These are phyloP conservation scores for Schlechtendalia chinensis DNA, from an alignment of 1,140 invertebrate species.

Conservation along the genomic window DNA sequence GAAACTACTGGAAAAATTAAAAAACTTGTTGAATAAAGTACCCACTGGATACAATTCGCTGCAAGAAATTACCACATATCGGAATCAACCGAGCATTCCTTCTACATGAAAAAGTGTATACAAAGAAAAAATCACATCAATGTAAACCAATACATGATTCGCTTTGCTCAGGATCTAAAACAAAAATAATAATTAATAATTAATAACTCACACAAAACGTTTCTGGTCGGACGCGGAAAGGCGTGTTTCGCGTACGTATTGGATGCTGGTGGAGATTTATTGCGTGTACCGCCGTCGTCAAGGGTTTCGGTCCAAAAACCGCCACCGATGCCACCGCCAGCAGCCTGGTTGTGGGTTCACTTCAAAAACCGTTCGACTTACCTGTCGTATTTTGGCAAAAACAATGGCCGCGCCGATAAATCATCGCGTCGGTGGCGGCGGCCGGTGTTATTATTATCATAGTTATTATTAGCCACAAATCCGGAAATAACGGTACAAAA, in stretches of 20 bases:
- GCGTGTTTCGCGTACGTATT: neutral
- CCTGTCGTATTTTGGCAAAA: constrained; percentile 39
- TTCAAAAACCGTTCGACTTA: constrained; percentile 37
- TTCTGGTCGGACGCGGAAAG: neutral
- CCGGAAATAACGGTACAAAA: too few relatives aligned
- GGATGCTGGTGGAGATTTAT: constrained; percentile 25
- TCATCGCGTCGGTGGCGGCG: neutral
- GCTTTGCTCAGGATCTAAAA: too few relatives aligned
- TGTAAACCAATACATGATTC: too few relatives aligned
- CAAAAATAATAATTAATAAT: too few relatives aligned
- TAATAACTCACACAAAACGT: neutral
- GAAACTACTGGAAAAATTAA: too few relatives aligned
- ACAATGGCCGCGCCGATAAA: constrained; percentile 11
- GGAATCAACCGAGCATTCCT: too few relatives aligned
- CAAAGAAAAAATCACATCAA: too few relatives aligned
- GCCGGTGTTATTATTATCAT: constrained; percentile 13
- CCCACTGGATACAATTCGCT: too few relatives aligned
- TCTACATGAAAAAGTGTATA: too few relatives aligned
- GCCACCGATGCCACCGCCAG: neutral
- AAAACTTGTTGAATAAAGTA: too few relatives aligned
- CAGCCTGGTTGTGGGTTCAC: neutral
- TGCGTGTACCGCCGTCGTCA: neutral
- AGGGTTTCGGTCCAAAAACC: too few relatives aligned
- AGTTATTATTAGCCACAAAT: constrained; percentile 22
- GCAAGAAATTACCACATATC: too few relatives aligned